A percentile compares a stretch with the other conserved stretches of the same genome.
Conservation (phyloP, 2,888 invertebrate genomes). For the Nephrocerus scutellatus region DNA sequence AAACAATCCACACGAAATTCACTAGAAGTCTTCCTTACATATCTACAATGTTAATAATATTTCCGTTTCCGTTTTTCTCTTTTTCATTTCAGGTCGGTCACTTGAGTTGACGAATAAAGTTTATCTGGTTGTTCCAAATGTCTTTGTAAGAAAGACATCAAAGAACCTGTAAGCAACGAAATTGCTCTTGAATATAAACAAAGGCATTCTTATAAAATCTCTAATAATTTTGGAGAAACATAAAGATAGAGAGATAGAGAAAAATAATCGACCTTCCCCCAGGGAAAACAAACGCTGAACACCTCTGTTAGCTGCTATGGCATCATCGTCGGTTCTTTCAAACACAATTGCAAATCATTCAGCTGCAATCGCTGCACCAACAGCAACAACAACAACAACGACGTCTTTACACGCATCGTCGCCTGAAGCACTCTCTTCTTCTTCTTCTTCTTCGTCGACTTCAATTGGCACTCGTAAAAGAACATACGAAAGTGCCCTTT, state of each 20-base stretch:
- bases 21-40: too few relatives aligned
- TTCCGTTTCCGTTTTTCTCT: too few relatives aligned
- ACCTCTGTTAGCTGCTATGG: conserved; percentile 40
- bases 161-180: too few relatives aligned
- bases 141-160: too few relatives aligned
- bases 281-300: conserved; percentile 10
- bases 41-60: too few relatives aligned
- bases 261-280: too few relatives aligned
- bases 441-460: conserved; percentile 17
- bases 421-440: conserved; percentile 20
- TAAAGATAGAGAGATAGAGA: too few relatives aligned
- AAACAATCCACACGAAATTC: too few relatives aligned
- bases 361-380: conserved; percentile 21
- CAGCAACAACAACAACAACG: conserved; percentile 9
- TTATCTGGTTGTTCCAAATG: too few relatives aligned
- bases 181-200: conserved; percentile 5
- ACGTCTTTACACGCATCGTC: conserved; percentile 17
- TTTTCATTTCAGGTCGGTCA: too few relatives aligned
- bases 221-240: conserved; percentile 8
- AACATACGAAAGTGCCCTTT: conserved; percentile 41
- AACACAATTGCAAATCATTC: conserved; percentile 39
- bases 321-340: conserved; percentile 44
- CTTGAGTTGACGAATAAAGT: too few relatives aligned
- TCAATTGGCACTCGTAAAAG: conserved; percentile 39
- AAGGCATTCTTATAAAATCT: conserved; percentile 3